Percentiles rank a stretch among this genome's conserved stretches.
phyloP scores from a whole-genome alignment of 2,113 vertebrate genomes.

The Petrocephalus zakoni region DNA sequence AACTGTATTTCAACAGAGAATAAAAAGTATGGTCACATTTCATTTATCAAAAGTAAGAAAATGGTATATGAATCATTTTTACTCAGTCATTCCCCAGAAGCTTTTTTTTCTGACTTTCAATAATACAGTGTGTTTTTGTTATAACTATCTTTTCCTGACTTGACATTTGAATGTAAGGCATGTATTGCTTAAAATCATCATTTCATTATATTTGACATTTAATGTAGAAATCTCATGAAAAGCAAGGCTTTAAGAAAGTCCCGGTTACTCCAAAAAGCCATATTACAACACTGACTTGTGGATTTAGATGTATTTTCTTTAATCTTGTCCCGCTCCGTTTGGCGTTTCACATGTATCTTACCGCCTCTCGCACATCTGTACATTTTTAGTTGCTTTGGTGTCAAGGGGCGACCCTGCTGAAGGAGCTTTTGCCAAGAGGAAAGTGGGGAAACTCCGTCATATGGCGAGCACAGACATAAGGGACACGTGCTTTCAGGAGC shows the following conservation, averaged over 20 bases:
- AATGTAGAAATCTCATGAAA: not conserved
- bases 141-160: not conserved
- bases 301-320: not conserved
- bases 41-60: not conserved
- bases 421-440: not conserved
- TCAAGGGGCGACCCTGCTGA: not conserved
- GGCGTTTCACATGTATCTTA: slow-evolving; percentile 4
- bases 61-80: not conserved
- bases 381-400: slow-evolving; percentile 5
- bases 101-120: not conserved
- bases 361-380: not conserved
- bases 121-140: slow-evolving; percentile 5
- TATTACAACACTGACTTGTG: not conserved
- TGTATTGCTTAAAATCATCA: not conserved
- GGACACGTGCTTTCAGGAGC: not conserved
- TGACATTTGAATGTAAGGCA: slow-evolving; percentile 18
- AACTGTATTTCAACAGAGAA: not conserved
- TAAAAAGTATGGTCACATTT: slow-evolving; percentile 3
- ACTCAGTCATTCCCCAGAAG: not conserved
- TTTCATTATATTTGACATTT: slow-evolving; percentile 6
- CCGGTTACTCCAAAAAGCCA: slow-evolving; percentile 9
- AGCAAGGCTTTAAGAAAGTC: not conserved
- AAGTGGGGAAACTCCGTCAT: not conserved
- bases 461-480: not conserved
- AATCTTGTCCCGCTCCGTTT: not conserved